phyloP scores from a whole-genome alignment of 2,113 vertebrate species.

The Thunnus thynnus region DNA sequence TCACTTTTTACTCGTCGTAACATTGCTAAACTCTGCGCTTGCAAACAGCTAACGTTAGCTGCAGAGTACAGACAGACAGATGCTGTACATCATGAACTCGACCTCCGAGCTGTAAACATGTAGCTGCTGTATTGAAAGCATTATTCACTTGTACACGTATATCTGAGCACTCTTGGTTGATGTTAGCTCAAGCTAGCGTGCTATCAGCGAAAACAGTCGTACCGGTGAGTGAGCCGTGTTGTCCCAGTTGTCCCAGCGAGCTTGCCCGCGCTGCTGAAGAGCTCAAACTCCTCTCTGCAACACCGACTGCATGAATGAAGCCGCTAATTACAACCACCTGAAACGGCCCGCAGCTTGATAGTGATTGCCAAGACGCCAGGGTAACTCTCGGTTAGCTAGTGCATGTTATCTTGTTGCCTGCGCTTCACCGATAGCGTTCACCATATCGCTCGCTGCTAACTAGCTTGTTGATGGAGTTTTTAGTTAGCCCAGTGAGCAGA shows the following conservation, averaged over 20 bases:
- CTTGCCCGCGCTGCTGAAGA: conserved; percentile 58
- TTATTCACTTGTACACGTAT: rapidly evolving
- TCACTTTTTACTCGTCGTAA: neutral
- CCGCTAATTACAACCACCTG: conserved; percentile 28
- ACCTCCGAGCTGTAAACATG: neutral
- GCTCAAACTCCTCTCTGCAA: conserved; percentile 57
- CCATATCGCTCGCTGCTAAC: conserved; percentile 57
- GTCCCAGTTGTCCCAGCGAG: conserved; percentile 60
- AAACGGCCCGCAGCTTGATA: neutral
- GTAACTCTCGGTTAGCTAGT: neutral
- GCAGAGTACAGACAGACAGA: too few species aligned
- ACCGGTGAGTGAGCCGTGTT: conserved; percentile 76
- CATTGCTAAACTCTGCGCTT: neutral
- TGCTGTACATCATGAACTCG: neutral
- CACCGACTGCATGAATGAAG: conserved; percentile 66
- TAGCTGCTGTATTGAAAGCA: too few species aligned
- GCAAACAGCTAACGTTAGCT: neutral
- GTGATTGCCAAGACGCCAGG: conserved; percentile 23
- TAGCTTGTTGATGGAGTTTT: conserved; percentile 74
- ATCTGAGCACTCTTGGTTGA: neutral
- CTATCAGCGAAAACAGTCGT: conserved; percentile 62
- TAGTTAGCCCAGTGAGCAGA: conserved; percentile 59
- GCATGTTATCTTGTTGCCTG: conserved; percentile 40
- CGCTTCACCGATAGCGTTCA: conserved; percentile 2
- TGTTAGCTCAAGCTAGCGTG: conserved; percentile 53